Conservation (phyloP, 2,797 vertebrate species). For the Cynodonichthys magdalenae region DNA sequence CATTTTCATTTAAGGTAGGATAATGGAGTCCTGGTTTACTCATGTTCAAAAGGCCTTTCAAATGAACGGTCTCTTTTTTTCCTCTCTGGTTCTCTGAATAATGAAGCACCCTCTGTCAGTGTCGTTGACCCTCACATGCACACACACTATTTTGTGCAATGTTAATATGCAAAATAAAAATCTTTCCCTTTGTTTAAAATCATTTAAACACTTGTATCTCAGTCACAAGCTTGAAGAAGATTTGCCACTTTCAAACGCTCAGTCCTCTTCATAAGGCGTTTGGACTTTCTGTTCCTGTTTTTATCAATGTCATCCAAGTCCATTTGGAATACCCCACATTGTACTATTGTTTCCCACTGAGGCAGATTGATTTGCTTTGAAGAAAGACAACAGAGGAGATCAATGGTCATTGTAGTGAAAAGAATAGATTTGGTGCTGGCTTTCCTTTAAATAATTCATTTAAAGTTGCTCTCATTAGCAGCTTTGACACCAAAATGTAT, state of each 20-base stretch:
- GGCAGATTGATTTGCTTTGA: slow-evolving; percentile 30
- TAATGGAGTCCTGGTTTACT: slow-evolving; percentile 49
- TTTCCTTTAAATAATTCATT: slow-evolving; percentile 33
- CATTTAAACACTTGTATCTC: slow-evolving; percentile 21
- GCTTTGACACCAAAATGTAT: slow-evolving; percentile 62
- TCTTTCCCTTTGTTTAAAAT: slow-evolving; percentile 8
- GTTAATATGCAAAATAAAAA: slow-evolving; percentile 2
- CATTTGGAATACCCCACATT: slow-evolving; percentile 6
- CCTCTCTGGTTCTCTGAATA: slow-evolving; percentile 1
- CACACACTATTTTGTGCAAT: slow-evolving; percentile 5
- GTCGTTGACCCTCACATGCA: slow-evolving; percentile 1
- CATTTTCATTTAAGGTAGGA: slow-evolving; percentile 28
- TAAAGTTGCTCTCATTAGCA: slow-evolving; percentile 63
- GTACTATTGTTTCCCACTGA: slow-evolving; percentile 2
- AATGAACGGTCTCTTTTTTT: slow-evolving; percentile 6
- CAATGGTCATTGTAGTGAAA: slow-evolving; percentile 26
- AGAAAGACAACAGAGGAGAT: slow-evolving; percentile 28
- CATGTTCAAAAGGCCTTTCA: slow-evolving; percentile 33
- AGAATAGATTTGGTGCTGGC: slow-evolving; percentile 21
- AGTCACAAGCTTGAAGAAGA: slow-evolving; percentile 25
- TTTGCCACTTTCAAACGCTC: slow-evolving; percentile 14
- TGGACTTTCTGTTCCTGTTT: slow-evolving; percentile 28
- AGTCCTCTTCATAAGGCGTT: slow-evolving; percentile 18
- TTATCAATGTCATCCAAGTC: background rate
- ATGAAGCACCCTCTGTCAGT: slow-evolving; percentile 26